phyloP scores from a whole-genome alignment of 2,113 vertebrate genomes.

The Serilophus lunatus region DNA sequence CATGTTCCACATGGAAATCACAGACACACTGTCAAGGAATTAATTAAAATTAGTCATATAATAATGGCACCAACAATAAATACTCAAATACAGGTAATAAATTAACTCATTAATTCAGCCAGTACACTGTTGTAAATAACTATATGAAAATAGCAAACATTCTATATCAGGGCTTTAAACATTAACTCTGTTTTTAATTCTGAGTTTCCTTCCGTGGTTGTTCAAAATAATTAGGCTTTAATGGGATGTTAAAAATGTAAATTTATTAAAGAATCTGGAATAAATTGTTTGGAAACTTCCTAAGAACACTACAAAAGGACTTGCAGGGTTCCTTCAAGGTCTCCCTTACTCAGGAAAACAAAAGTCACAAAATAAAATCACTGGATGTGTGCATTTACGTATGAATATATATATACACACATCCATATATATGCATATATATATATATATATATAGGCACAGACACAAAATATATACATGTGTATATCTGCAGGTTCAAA shows the following conservation, averaged over 20 bases:
- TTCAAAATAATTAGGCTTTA: slow-evolving; percentile 29
- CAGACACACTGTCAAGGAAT: not conserved
- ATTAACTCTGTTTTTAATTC: not conserved
- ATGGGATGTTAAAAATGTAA: not conserved
- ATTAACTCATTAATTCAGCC: slow-evolving; percentile 51
- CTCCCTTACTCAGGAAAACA: not conserved
- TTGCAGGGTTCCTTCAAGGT: not conserved
- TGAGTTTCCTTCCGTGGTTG: not conserved
- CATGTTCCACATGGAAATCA: slow-evolving; percentile 10
- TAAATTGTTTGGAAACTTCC: not conserved
- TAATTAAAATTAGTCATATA: slow-evolving; percentile 50
- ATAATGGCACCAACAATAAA: slow-evolving; percentile 30
- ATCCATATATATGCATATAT: not conserved
- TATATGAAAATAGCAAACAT: slow-evolving; percentile 28
- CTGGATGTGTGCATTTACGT: not conserved
- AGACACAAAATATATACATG: not conserved
- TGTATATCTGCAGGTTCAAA: not conserved
- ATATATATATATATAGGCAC: not conserved
- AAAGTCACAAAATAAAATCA: not conserved
- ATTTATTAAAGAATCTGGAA: not conserved
- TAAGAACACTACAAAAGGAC: not conserved
- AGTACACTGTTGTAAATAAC: slow-evolving; percentile 34
- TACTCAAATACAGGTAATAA: slow-evolving; percentile 45
- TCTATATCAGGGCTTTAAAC: not conserved
- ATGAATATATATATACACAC: not conserved